phyloP scores from a whole-genome alignment of 2,888 invertebrate genomes.

The Amphipyra tragopoginis region DNA sequence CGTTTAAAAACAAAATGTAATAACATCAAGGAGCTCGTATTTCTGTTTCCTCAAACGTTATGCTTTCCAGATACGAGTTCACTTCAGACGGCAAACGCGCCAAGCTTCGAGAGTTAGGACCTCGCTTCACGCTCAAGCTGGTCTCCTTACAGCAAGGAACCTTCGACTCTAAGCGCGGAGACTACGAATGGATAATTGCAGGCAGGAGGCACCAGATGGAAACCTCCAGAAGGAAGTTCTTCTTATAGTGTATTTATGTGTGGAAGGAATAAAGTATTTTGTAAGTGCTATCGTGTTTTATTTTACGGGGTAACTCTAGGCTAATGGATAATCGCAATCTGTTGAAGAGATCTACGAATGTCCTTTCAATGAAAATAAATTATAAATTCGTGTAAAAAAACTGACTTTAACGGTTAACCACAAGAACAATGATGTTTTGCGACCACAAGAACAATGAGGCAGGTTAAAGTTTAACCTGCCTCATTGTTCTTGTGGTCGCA shows the following conservation, averaged over 20 bases:
- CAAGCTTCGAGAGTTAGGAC: constrained; percentile 97
- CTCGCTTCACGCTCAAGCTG: constrained; percentile 98
- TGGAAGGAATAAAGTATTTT: constrained; percentile 53
- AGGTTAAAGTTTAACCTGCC: too few relatives aligned
- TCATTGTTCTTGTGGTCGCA: too few relatives aligned
- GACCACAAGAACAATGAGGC: too few relatives aligned
- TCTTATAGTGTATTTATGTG: constrained; percentile 90
- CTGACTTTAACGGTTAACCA: too few relatives aligned
- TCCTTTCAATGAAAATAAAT: too few relatives aligned
- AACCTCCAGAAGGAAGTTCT: constrained; percentile 97
- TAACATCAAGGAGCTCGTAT: too few relatives aligned
- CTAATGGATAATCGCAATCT: too few relatives aligned
- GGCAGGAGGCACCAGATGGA: constrained; percentile 98
- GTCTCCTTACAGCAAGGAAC: constrained; percentile 98
- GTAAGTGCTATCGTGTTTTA: constrained; percentile 31
- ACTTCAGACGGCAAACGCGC: constrained; percentile 93
- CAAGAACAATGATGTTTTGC: too few relatives aligned
- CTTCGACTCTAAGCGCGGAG: constrained; percentile 98
- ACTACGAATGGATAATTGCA: constrained; percentile 98
- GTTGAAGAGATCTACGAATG: too few relatives aligned
- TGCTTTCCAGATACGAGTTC: constrained; percentile 94
- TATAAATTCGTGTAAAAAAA: too few relatives aligned
- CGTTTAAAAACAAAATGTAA: too few relatives aligned
- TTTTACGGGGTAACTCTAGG: not conserved
- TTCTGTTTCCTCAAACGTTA: too few relatives aligned